A percentile compares a stretch with the other conserved stretches of the same genome.
Conservation (phyloP, 2,113 vertebrate species). For the Melanerpes aurifrons region DNA sequence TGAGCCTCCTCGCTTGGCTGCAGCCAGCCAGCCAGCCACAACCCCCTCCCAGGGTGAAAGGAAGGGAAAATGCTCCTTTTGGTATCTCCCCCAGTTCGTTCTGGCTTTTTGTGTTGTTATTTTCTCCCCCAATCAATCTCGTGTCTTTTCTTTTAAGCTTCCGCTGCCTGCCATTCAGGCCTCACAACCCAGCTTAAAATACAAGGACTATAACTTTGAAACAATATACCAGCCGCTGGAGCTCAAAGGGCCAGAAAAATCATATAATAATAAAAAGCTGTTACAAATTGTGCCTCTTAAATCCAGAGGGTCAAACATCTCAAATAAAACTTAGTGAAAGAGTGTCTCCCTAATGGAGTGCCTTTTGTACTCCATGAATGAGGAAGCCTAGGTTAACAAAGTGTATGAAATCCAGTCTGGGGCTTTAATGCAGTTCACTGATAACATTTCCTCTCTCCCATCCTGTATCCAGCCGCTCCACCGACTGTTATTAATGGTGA, state of each 20-base stretch:
- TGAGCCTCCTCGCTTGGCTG: constrained; percentile 53
- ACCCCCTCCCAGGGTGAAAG: constrained; percentile 16
- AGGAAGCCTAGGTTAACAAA: constrained; percentile 74
- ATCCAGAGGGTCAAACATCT: constrained; percentile 74
- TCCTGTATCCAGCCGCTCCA: constrained; percentile 71
- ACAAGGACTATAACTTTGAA: constrained; percentile 69
- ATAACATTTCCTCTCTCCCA: constrained; percentile 79
- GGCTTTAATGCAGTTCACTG: constrained; percentile 73
- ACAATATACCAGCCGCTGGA: constrained; percentile 69
- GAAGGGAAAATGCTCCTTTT: constrained; percentile 22
- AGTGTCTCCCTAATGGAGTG: constrained; percentile 73
- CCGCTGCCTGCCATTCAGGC: constrained; percentile 61
- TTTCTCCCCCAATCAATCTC: constrained; percentile 61
- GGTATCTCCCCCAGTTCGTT: neutral
- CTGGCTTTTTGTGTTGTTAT: constrained; percentile 47
- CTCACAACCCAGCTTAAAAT: constrained; percentile 60
- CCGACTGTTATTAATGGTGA: constrained; percentile 78
- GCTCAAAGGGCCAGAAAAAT: constrained; percentile 74
- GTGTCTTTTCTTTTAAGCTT: constrained; percentile 64
- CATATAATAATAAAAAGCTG: constrained; percentile 79
- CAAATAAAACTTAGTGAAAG: constrained; percentile 77
- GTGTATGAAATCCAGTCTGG: constrained; percentile 70
- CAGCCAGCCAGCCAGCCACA: constrained; percentile 42
- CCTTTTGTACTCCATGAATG: constrained; percentile 77
- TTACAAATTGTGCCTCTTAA: constrained; percentile 75